A percentile compares a stretch with the other conserved stretches of the same genome.
phyloP scores from a whole-genome alignment of 2,888 invertebrate species.

The Melinaea menophilus region DNA sequence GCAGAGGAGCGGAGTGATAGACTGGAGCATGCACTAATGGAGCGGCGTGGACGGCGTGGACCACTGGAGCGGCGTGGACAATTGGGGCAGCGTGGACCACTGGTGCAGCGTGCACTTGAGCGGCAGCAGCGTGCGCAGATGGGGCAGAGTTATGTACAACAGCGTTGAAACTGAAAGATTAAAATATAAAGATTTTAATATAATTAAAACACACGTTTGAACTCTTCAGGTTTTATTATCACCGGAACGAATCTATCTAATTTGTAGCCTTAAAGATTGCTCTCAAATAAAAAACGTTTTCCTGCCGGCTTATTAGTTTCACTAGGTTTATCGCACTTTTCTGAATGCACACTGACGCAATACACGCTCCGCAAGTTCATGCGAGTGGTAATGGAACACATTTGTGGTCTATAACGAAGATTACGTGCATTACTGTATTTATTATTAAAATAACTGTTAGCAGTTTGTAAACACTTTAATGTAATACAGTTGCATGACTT shows the following conservation, averaged over 20 bases:
- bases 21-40: slow-evolving; percentile 39
- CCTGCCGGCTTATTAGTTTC: slow-evolving; percentile 52
- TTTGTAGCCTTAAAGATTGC: slow-evolving; percentile 64
- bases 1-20: slow-evolving; percentile 37
- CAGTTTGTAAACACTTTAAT: neutral
- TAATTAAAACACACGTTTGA: slow-evolving; percentile 2
- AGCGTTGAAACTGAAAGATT: slow-evolving; percentile 62
- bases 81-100: slow-evolving; percentile 34
- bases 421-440: slow-evolving; percentile 31
- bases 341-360: slow-evolving; percentile 38
- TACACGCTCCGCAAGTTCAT: slow-evolving; percentile 42
- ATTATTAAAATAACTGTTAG: slow-evolving; percentile 14
- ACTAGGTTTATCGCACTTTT: slow-evolving; percentile 44
- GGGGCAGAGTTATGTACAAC: slow-evolving; percentile 67
- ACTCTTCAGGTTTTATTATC: slow-evolving; percentile 17
- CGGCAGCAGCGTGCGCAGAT: slow-evolving; percentile 50
- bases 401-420: slow-evolving; percentile 35
- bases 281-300: slow-evolving; percentile 38
- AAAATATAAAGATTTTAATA: slow-evolving; percentile 1
- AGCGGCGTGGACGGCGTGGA: slow-evolving; percentile 39
- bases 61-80: slow-evolving; percentile 31
- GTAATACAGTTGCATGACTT: too few relatives aligned
- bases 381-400: slow-evolving; percentile 50
- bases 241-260: slow-evolving; percentile 53
- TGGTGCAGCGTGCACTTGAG: slow-evolving; percentile 40